Evolutionary conservation across 2,113 vertebrate genomes (phyloP).

Genomic region (Lophotis ruficrista): DNA sequence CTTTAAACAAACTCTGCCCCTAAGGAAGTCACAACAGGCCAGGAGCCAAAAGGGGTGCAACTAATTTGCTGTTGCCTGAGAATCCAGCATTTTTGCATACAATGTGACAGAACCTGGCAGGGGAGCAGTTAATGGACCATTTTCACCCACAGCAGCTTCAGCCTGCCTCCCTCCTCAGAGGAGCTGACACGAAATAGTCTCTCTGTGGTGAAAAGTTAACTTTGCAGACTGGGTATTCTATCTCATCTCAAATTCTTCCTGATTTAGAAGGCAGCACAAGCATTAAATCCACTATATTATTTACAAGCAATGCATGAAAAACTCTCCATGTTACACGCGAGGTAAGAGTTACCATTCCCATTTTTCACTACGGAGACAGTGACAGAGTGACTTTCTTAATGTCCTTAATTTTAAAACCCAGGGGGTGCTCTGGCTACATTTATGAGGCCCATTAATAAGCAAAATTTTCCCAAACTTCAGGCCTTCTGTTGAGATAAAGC

Average conservation of each 20-base stretch:
- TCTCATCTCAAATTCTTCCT: neutral
- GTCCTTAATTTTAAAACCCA: neutral
- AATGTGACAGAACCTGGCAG: neutral
- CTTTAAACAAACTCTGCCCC: neutral
- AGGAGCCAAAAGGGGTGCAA: neutral
- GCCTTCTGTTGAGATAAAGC: neutral
- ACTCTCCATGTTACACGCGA: rapidly evolving
- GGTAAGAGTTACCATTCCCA: neutral
- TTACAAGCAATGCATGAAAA: neutral
- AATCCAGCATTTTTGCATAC: neutral
- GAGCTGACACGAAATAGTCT: neutral
- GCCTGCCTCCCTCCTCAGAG: neutral
- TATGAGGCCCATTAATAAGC: neutral
- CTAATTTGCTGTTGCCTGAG: neutral
- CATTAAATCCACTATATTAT: neutral
- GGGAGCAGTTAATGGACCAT: neutral
- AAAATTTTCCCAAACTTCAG: neutral
- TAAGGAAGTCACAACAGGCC: neutral
- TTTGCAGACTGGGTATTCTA: neutral
- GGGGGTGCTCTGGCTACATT: neutral
- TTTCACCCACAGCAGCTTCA: neutral
- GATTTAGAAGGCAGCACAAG: neutral
- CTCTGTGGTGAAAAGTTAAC: neutral
- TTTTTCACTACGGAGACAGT: neutral
- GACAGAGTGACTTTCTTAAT: neutral